Conservation (phyloP, 1,140 invertebrate species). For the Drosophila repletoides region DNA sequence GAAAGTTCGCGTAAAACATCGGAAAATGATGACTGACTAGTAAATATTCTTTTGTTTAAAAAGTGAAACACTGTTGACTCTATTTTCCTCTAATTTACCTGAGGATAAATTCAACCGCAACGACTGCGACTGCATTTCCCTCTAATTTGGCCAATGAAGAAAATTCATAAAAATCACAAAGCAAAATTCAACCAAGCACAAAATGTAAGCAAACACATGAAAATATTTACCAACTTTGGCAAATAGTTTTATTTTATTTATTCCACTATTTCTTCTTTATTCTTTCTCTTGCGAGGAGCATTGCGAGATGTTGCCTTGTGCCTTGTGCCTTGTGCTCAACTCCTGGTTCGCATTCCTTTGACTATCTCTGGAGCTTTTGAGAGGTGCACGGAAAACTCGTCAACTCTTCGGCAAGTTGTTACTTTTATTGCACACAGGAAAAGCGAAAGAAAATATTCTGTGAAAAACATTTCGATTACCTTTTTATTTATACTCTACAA, state of each 20-base stretch:
- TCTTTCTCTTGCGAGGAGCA: not conserved
- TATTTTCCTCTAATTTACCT: not conserved
- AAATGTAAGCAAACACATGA: slow-evolving; percentile 54
- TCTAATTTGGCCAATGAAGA: slow-evolving; percentile 51
- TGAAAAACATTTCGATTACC: slow-evolving; percentile 45
- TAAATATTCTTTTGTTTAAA: too few species aligned
- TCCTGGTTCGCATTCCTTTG: not conserved
- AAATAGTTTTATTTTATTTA: too few species aligned
- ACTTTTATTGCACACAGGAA: not conserved
- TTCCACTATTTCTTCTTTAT: slow-evolving; percentile 2
- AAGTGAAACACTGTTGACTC: too few species aligned
- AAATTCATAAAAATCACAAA: slow-evolving; percentile 32
- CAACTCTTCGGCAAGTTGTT: slow-evolving; percentile 42
- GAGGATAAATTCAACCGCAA: not conserved
- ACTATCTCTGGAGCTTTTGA: not conserved
- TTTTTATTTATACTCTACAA: too few species aligned
- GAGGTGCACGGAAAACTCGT: not conserved
- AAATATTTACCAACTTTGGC: slow-evolving; percentile 52
- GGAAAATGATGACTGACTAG: too few species aligned
- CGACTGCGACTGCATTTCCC: slow-evolving; percentile 10
- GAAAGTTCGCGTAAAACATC: too few species aligned
- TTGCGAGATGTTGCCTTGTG: not conserved
- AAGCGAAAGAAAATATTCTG: not conserved
- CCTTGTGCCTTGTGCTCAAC: not conserved
- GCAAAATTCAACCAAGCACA: slow-evolving; percentile 19